Percentiles rank a stretch among this genome's conserved stretches.
These are phyloP conservation scores for Dendrocincla fuliginosa DNA, from an alignment of 2,797 vertebrate genomes.

Conservation along the genomic window DNA sequence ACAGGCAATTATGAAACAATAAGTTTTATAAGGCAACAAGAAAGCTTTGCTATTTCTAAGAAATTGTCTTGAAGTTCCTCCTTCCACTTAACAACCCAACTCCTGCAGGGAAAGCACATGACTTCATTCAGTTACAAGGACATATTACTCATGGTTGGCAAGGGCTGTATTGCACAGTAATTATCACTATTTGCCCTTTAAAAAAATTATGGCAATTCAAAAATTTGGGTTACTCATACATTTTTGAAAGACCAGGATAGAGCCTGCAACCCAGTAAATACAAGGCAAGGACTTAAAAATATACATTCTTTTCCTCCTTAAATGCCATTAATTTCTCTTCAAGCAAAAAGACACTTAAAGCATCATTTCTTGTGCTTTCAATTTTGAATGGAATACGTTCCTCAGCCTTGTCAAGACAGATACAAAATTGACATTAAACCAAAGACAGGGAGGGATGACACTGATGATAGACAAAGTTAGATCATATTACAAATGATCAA, in stretches of 20 bases:
- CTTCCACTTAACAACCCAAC: neutral
- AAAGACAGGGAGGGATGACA: neutral
- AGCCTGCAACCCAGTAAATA: neutral
- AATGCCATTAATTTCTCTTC: neutral
- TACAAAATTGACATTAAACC: neutral
- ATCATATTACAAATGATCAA: neutral
- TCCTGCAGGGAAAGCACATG: fast-evolving
- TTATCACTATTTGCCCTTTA: neutral
- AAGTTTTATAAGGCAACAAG: neutral
- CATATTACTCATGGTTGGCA: fast-evolving
- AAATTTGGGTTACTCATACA: neutral
- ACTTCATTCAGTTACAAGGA: neutral
- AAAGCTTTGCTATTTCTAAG: neutral
- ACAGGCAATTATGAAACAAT: neutral
- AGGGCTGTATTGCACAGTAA: neutral
- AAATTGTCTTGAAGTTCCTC: neutral
- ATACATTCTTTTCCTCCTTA: neutral
- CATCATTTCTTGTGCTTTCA: conserved; percentile 35
- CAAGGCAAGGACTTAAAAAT: neutral
- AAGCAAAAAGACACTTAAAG: neutral
- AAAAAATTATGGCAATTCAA: neutral
- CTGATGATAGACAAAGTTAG: neutral
- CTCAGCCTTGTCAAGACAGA: neutral
- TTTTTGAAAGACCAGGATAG: neutral
- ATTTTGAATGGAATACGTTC: neutral